Percentiles rank a stretch among this genome's conserved stretches.
These are phyloP conservation scores for Oikopleura dioica DNA, from an alignment of 23 tunicate genomes.

Conservation along the genomic window DNA sequence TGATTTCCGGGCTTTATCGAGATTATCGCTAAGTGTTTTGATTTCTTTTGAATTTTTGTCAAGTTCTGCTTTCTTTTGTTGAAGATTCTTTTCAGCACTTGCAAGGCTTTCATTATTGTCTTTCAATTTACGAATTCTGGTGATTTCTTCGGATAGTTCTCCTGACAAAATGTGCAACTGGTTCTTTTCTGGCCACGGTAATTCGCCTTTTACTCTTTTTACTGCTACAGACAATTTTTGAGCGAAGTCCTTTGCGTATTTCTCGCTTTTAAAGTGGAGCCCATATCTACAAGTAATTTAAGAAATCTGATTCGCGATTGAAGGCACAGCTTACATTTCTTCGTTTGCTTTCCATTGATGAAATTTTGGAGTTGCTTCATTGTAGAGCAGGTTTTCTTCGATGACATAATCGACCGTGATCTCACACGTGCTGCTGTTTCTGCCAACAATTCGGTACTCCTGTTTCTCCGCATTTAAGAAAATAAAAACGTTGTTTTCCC, in stretches of 20 bases:
- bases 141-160: too few species aligned
- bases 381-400: constrained; percentile 41
- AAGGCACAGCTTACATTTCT: too few species aligned
- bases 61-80: too few species aligned
- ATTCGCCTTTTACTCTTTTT: neutral
- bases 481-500: constrained; percentile 30
- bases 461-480: constrained; percentile 26
- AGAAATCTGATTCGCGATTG: too few species aligned
- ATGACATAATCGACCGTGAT: constrained; percentile 59
- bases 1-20: too few species aligned
- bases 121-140: too few species aligned
- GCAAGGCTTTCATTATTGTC: too few species aligned
- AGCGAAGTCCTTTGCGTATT: neutral
- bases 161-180: too few species aligned
- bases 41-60: too few species aligned
- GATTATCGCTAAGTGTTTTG: too few species aligned
- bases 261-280: neutral
- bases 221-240: neutral
- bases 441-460: constrained; percentile 60
- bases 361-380: constrained; percentile 60
- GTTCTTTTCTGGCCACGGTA: neutral
- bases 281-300: too few species aligned
- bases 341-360: constrained; percentile 57
- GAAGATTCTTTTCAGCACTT: too few species aligned
- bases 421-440: constrained; percentile 44